Evolutionary conservation across 2,888 invertebrate species (phyloP), one percentile per base, ranked within the genome.

Genomic region (Acleris holmiana): DNA sequence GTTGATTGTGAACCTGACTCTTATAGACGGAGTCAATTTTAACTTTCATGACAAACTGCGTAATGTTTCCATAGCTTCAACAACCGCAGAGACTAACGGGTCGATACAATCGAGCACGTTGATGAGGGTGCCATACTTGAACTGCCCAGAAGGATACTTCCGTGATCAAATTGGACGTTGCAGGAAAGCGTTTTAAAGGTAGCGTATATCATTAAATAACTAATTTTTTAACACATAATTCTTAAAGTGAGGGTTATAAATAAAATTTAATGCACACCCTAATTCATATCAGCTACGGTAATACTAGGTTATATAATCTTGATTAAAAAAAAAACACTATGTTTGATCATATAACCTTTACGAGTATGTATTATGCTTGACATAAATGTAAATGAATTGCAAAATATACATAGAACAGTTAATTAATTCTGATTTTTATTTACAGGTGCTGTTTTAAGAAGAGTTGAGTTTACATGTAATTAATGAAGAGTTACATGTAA

Each of bases 101-200:
- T 35, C 35, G 35, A 54, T 80, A 50, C 68, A 81, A 60, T 69
- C 76, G 46, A 68, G 84, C 61, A 86, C 88, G 79, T 79, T 89
- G 59, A 89, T 89, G 69, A 76, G 84, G 73, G 78, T 89, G 19
- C 89, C 86, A 8, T 80, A 81, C 40, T 68, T 88, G 29, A 72
- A 73, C 60, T 89, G 89, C 59, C 78, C 76, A 4, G 67, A 71
- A 4, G 83, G 84, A 6, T 75, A 80, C 57, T 78, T 79, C 62
- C 78, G 83, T n/a, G 89, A 89, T 68, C 17, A 57, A 41, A 63
- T 77, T 48, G 82, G 83, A 35, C 75, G 74, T 48, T 89, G 89
- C 72, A 79, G 88, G 60, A 69, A 73, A 67, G 73, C 74, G 74
- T 77, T 88, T 71, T 82, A 74, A 69, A 78, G 76, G 80, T 80